phyloP scores from a whole-genome alignment of 30 jellyfish, hydroid and myxozoan genomes.

The Aurelia sp. region DNA sequence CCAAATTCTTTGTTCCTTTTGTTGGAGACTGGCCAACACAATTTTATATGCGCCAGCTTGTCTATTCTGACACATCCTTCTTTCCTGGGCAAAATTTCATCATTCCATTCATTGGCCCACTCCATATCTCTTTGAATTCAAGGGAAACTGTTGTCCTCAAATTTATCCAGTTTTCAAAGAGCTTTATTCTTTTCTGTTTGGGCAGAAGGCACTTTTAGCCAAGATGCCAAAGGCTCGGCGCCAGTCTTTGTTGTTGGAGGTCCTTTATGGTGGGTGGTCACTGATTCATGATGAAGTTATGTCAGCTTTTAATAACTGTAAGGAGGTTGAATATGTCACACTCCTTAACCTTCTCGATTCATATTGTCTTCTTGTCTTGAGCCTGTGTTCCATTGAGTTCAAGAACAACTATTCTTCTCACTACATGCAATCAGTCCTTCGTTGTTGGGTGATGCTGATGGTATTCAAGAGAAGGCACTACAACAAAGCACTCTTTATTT shows the following conservation, averaged over 20 bases:
- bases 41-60: constrained; percentile 46
- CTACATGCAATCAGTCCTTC: not conserved
- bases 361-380: constrained; percentile 34
- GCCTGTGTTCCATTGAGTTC: constrained; percentile 30
- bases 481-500: constrained; percentile 25
- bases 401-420: constrained; percentile 26
- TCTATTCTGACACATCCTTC: constrained; percentile 8
- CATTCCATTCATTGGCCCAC: constrained; percentile 48
- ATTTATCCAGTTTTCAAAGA: constrained; percentile 32
- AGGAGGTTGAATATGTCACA: constrained; percentile 24
- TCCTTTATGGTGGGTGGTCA: constrained; percentile 61
- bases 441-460: constrained; percentile 53
- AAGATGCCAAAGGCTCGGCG: constrained; percentile 60
- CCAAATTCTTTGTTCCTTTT: constrained; percentile 54
- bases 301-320: constrained; percentile 2
- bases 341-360: constrained; percentile 12
- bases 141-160: constrained; percentile 50
- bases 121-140: constrained; percentile 52
- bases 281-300: constrained; percentile 16
- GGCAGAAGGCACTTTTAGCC: constrained; percentile 53
- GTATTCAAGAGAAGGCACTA: constrained; percentile 26
- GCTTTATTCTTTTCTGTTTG: constrained; percentile 31
- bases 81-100: not conserved
- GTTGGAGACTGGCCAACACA: constrained; percentile 69
- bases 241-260: constrained; percentile 62